Conservation (phyloP, 2,113 vertebrate species). For the Mobula hypostoma region DNA sequence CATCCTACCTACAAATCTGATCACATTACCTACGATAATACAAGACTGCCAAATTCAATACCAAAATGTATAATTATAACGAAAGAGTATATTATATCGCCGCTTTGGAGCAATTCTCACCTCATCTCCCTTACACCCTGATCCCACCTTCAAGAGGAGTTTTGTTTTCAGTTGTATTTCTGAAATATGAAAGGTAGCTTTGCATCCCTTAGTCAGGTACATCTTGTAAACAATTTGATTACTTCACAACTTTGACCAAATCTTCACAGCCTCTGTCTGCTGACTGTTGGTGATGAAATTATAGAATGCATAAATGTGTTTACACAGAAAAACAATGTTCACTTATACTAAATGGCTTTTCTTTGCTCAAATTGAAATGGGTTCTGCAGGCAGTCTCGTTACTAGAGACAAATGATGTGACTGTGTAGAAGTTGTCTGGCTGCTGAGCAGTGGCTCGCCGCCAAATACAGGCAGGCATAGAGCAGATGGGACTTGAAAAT, state of each 20-base stretch:
- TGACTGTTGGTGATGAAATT: background rate
- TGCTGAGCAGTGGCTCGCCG: slow-evolving; percentile 58
- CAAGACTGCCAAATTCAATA: background rate
- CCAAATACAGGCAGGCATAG: slow-evolving; percentile 65
- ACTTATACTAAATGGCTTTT: slow-evolving; percentile 25
- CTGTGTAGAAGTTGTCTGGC: slow-evolving; percentile 42
- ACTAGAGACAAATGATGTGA: slow-evolving; percentile 36
- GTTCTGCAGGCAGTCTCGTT: slow-evolving; percentile 34
- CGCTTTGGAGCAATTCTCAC: background rate
- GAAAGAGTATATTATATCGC: background rate
- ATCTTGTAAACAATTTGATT: background rate
- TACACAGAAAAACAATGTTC: background rate
- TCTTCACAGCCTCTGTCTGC: background rate
- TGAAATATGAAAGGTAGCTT: background rate
- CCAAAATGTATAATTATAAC: background rate
- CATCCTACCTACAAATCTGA: background rate
- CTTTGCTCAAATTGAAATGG: slow-evolving; percentile 16
- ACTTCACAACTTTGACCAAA: background rate
- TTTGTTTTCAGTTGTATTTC: background rate
- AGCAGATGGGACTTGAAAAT: slow-evolving; percentile 76
- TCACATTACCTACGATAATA: background rate
- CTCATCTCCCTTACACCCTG: background rate
- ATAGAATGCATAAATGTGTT: background rate
- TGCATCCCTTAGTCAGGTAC: background rate
- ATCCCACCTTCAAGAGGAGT: background rate